Base-by-base conservation (phyloP, 2,797 vertebrate genomes). In the Chelmon rostratus region DNA sequence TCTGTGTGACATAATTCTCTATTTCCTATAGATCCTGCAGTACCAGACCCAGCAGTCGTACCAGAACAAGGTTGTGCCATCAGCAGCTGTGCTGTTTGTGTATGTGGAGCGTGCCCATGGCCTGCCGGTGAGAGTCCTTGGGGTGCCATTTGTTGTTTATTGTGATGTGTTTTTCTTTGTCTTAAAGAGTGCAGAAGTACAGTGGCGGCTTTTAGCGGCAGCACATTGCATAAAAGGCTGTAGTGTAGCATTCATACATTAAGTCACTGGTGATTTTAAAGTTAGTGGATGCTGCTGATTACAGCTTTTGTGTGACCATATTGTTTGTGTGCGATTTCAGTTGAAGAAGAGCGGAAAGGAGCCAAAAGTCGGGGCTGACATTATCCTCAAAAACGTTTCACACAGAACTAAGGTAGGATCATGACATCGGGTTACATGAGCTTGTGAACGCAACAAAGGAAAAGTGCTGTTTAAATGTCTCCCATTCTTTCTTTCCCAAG, bases 341-440 rank as follows among this genome's bases (percentile, higher is more conserved):
- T 78, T 97, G 68, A 96, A 96, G 76, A 99, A 97, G 88, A 97
- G 90, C 46, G 96, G 95, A 73, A 97, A 98, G 78, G 96, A 96
- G 25, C 97, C 97, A 37, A 96, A 94, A 58, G 91, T 94, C 33
- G 96, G 95, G 4, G 94, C 90, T 28, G 96, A 95, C 74, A 79
- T 98, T 57, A 59, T 87, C 1, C 90, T 97, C 28, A 96, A 95
- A 73, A 89, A 94, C 1, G 56, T 86, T 38, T 92, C 94, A 8
- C 79, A 95, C 85, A 96, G 93, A 90, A 98, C 96, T 63, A 98
- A 98, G 96, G 98, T 98, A 93, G 68, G 40, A 38, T n/a, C 7
- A 28, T 9, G 23, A 25, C 5, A 2, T 77, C 5, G n/a, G n/a
- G n/a, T 33, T 13, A 44, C 1, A 38, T 28, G 33, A 67, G 8